phyloP scores from a whole-genome alignment of 2,888 invertebrate species.

The Idaea dimidiata region DNA sequence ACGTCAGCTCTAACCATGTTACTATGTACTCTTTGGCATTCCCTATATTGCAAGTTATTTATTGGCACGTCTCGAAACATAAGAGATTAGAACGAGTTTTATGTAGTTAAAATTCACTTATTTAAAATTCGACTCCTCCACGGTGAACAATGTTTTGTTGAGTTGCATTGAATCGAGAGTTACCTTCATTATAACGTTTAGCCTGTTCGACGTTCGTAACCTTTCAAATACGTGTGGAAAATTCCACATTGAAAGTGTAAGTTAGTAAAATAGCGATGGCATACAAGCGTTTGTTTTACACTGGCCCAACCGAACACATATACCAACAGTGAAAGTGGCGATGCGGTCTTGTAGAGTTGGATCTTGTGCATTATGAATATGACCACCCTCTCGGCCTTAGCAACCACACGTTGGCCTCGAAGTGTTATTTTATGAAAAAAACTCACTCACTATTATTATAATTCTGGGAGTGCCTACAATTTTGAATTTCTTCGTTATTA shows the following conservation, averaged over 20 bases:
- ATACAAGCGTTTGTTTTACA: slow-evolving; percentile 24
- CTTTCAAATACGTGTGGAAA: slow-evolving; percentile 22
- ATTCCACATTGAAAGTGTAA: slow-evolving; percentile 40
- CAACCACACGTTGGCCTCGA: slow-evolving; percentile 44
- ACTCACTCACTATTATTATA: neutral
- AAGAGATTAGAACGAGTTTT: slow-evolving; percentile 26
- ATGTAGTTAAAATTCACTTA: slow-evolving; percentile 33
- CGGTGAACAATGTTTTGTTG: slow-evolving; percentile 24
- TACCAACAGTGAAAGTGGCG: slow-evolving; percentile 66
- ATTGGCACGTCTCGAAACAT: slow-evolving; percentile 17
- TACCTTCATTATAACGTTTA: slow-evolving; percentile 13
- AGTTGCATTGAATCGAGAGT: slow-evolving; percentile 22
- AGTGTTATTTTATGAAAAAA: neutral
- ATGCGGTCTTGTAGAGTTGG: slow-evolving; percentile 26
- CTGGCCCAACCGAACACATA: slow-evolving; percentile 30
- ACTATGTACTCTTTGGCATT: neutral
- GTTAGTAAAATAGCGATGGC: slow-evolving; percentile 30
- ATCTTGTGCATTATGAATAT: slow-evolving; percentile 14
- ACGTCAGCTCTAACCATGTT: neutral
- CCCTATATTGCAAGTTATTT: slow-evolving; percentile 11
- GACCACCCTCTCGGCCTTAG: slow-evolving; percentile 13
- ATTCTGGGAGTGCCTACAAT: neutral
- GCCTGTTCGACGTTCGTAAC: slow-evolving; percentile 15
- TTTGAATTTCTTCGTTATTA: too few species aligned
- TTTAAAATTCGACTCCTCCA: slow-evolving; percentile 30